Evolutionary conservation across 2,113 vertebrate species (phyloP).

Genomic region (Heterocephalus glaber): DNA sequence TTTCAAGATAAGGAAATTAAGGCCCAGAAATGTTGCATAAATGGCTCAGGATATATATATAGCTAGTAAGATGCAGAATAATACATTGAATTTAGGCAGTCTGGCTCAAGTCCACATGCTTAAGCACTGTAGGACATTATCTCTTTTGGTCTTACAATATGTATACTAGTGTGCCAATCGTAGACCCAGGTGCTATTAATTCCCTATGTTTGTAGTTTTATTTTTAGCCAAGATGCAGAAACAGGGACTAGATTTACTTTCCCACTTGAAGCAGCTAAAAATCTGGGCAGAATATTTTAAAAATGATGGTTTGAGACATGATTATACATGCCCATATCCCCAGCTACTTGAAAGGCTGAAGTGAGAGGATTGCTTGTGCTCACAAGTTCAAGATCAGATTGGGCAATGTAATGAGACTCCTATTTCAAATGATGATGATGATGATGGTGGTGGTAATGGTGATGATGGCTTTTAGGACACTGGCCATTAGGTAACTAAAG

Average conservation of each 20-base stretch:
- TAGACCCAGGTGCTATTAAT: background rate
- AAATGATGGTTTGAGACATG: background rate
- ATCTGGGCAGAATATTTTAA: background rate
- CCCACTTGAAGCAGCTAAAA: background rate
- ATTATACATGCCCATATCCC: background rate
- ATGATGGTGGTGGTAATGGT: background rate
- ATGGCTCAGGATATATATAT: background rate
- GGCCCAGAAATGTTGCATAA: background rate
- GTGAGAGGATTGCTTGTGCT: background rate
- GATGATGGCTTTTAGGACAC: background rate
- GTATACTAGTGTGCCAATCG: background rate
- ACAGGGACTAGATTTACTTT: too few relatives aligned
- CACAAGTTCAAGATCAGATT: background rate
- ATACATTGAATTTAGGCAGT: background rate
- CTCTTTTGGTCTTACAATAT: background rate
- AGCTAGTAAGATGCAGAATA: background rate
- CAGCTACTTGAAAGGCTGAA: background rate
- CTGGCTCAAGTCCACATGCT: background rate
- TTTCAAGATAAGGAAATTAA: constrained; percentile 30
- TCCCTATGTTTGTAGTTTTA: background rate
- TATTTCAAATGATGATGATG: background rate
- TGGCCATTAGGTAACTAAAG: background rate
- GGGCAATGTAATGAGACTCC: background rate
- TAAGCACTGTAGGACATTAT: background rate
- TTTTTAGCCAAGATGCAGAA: background rate